Evolutionary conservation across 2,113 vertebrate genomes (phyloP).

Genomic region (Leptocoma aspasia): DNA sequence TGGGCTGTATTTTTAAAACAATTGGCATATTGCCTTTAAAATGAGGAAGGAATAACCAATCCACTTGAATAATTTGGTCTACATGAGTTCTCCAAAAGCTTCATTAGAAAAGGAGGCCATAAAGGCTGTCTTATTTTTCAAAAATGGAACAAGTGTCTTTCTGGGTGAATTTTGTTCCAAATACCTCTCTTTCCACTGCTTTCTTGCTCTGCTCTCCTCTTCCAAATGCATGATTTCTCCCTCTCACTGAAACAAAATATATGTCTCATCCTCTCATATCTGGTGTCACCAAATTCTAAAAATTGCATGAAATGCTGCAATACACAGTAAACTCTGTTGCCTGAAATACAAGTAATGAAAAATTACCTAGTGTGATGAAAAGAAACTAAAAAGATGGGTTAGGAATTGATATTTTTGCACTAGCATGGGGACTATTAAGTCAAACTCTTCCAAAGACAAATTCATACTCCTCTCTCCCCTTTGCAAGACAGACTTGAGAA

Average conservation of each 20-base stretch:
- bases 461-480: neutral
- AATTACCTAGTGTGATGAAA: neutral
- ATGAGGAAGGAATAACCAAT: neutral
- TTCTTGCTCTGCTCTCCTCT: neutral
- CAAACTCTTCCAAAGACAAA: neutral
- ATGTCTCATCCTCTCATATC: neutral
- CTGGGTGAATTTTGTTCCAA: neutral
- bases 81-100: neutral
- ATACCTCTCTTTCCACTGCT: neutral
- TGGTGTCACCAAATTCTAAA: neutral
- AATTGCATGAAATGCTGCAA: neutral
- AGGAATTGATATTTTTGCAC: neutral
- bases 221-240: neutral
- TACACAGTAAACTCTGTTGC: neutral
- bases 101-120: neutral
- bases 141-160: neutral
- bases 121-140: neutral
- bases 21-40: neutral
- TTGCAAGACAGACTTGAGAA: neutral
- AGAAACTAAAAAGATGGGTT: neutral
- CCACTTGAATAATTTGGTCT: neutral
- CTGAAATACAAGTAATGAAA: neutral
- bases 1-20: neutral
- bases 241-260: neutral
- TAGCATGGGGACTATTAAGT: neutral